Conservation (phyloP, 2,797 vertebrate genomes). For the Adelosebastes latens region DNA sequence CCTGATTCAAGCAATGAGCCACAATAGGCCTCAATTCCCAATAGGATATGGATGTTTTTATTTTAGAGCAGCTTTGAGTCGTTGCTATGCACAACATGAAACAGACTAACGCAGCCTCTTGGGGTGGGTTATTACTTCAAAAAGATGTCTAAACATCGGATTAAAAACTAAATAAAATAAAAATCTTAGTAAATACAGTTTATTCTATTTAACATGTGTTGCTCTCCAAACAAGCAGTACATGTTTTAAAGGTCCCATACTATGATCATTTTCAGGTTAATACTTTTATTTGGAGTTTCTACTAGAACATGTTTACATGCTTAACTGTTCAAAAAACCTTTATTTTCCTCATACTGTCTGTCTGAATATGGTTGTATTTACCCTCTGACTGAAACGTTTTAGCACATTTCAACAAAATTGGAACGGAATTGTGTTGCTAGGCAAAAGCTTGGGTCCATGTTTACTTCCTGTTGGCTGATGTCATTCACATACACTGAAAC, state of each 20-base stretch:
- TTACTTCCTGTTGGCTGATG: too few species aligned
- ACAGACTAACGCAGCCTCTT: neutral
- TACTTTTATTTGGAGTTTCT: too few species aligned
- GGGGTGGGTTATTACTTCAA: neutral
- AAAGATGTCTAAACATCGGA: neutral
- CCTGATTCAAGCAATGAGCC: neutral
- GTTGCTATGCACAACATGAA: neutral
- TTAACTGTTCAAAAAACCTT: too few species aligned
- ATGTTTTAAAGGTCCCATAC: neutral
- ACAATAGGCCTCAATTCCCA: neutral
- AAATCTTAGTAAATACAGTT: neutral
- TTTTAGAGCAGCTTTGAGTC: neutral
- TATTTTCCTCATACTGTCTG: too few species aligned
- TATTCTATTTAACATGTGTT: neutral
- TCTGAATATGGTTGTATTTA: too few species aligned
- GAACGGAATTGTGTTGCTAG: fast-evolving
- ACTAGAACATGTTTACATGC: too few species aligned
- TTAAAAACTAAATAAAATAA: neutral
- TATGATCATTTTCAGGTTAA: too few species aligned
- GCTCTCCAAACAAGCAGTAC: neutral
- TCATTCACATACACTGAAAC: too few species aligned
- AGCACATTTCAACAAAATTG: too few species aligned
- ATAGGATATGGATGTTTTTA: neutral
- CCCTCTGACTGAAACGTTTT: too few species aligned
- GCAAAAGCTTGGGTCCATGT: too few species aligned